Evolutionary conservation across 2,113 vertebrate genomes (phyloP).

Genomic region (Gallinago paraguaiae): DNA sequence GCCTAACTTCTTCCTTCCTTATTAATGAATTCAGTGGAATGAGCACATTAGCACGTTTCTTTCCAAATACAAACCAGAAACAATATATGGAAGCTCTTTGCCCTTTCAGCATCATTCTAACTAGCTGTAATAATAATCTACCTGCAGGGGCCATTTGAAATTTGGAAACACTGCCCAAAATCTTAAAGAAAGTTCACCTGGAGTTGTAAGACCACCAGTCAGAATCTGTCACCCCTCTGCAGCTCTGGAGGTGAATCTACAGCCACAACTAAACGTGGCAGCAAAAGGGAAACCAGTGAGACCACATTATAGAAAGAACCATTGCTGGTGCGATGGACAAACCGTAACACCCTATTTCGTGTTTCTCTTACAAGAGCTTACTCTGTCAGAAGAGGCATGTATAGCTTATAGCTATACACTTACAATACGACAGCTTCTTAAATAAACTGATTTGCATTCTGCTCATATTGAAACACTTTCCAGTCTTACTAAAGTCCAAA

Average conservation of each 20-base stretch:
- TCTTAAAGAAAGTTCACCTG: not conserved
- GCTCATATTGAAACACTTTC: not conserved
- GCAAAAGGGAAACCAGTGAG: not conserved
- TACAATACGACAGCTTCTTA: not conserved
- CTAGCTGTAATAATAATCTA: not conserved
- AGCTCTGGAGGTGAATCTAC: not conserved
- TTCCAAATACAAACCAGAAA: not conserved
- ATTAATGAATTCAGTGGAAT: not conserved
- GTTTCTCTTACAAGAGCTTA: not conserved
- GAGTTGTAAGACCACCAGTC: not conserved
- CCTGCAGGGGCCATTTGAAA: not conserved
- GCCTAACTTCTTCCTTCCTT: not conserved
- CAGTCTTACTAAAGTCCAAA: not conserved
- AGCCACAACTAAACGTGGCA: accelerated
- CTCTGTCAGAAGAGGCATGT: not conserved
- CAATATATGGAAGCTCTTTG: not conserved
- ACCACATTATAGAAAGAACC: not conserved
- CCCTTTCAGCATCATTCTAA: not conserved
- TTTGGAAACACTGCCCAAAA: not conserved
- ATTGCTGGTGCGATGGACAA: not conserved
- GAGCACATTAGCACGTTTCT: not conserved
- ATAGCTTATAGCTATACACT: not conserved
- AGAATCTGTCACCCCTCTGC: not conserved
- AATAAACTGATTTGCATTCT: not conserved
- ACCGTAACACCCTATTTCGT: not conserved